Conservation (phyloP, 1,140 invertebrate species). For the Chironomus tepperi region DNA sequence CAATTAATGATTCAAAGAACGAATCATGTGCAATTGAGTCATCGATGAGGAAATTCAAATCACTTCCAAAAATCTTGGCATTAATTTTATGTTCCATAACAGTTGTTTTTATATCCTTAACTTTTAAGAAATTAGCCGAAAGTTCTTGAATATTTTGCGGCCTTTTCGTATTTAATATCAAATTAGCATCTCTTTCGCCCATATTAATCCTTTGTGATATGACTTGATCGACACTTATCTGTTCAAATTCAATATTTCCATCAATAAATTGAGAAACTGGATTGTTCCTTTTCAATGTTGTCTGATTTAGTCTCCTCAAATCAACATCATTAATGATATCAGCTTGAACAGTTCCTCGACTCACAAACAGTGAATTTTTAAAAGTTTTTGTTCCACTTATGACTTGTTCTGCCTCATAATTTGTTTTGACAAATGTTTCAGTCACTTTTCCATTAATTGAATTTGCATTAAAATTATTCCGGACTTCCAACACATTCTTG, state of each 20-base stretch:
- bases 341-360: slow-evolving; percentile 30
- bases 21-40: neutral
- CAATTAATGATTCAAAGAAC: neutral
- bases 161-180: neutral
- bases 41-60: neutral
- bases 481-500: slow-evolving; percentile 34
- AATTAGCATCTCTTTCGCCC: slow-evolving; percentile 26
- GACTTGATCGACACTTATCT: slow-evolving; percentile 30
- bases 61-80: neutral
- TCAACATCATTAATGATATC: slow-evolving; percentile 33
- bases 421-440: slow-evolving; percentile 33
- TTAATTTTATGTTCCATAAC: neutral
- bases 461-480: slow-evolving; percentile 31
- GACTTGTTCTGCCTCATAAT: slow-evolving; percentile 32
- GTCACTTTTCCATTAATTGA: slow-evolving; percentile 33
- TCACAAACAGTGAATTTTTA: neutral
- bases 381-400: slow-evolving; percentile 32
- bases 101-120: neutral
- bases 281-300: slow-evolving; percentile 33
- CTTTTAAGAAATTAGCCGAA: neutral
- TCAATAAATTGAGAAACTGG: slow-evolving; percentile 37
- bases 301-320: slow-evolving; percentile 27
- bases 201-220: slow-evolving; percentile 27
- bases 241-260: slow-evolving; percentile 36
- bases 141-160: neutral